These are phyloP conservation scores for Hyalella azteca DNA, from an alignment of 2,888 invertebrate species.

Conservation along the genomic window DNA sequence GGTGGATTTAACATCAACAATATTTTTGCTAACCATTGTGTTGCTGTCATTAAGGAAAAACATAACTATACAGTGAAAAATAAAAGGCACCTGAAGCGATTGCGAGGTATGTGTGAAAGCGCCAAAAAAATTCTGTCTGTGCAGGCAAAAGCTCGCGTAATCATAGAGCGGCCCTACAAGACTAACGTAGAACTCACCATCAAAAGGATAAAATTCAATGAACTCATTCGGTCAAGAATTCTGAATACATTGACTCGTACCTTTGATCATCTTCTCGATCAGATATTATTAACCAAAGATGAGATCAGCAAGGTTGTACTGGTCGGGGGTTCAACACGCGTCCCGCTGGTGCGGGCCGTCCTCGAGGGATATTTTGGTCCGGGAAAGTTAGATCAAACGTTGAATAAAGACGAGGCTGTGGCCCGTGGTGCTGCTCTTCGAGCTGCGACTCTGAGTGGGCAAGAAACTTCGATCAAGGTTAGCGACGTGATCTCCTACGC, in stretches of 20 bases:
- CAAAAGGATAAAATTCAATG: not conserved
- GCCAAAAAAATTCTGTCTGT: not conserved
- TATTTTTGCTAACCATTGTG: not conserved
- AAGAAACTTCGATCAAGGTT: not conserved
- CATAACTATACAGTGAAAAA: not conserved
- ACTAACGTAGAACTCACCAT: not conserved
- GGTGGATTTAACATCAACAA: not conserved
- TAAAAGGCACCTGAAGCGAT: not conserved
- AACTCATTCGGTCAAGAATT: not conserved
- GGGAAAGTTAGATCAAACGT: conserved; percentile 60
- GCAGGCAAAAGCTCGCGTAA: not conserved
- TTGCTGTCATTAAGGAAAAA: not conserved
- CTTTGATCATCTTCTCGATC: not conserved
- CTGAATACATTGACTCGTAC: not conserved
- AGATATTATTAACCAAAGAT: not conserved
- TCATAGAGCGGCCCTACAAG: not conserved
- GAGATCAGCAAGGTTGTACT: not conserved
- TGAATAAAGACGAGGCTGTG: not conserved
- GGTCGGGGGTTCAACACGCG: not conserved
- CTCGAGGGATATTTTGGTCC: conserved; percentile 60
- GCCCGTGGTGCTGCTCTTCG: not conserved
- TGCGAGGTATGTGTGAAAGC: not conserved
- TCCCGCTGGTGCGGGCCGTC: not conserved
- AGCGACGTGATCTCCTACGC: not conserved
- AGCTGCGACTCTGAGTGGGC: not conserved